Percentiles rank a stretch among this genome's conserved stretches.
Evolutionary conservation across 2,797 vertebrate species (phyloP).

Genomic region (Sebastes alutus): DNA sequence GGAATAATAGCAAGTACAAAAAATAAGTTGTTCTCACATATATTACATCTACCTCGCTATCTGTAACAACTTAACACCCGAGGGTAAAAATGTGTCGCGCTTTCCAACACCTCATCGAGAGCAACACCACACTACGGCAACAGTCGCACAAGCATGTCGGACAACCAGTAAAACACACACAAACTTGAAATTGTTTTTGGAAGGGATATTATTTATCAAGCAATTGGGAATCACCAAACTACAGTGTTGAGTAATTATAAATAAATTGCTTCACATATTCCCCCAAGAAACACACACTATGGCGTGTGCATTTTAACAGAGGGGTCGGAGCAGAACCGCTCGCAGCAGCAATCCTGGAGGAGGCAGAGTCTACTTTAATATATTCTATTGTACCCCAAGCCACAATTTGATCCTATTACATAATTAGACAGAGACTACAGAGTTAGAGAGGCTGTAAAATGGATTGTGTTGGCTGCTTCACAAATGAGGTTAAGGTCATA

Average conservation of each 20-base stretch:
- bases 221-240: slow-evolving; percentile 32
- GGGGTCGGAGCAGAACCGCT: slow-evolving; percentile 41
- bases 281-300: slow-evolving; percentile 29
- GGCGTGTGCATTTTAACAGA: slow-evolving; percentile 33
- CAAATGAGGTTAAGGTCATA: slow-evolving; percentile 61
- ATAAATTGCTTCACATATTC: slow-evolving; percentile 50
- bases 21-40: not conserved
- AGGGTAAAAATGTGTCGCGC: slow-evolving; percentile 7
- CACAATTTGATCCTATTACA: slow-evolving; percentile 61
- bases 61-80: slow-evolving; percentile 27
- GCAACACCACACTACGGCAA: slow-evolving; percentile 1
- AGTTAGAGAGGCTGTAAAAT: slow-evolving; percentile 53
- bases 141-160: slow-evolving; percentile 11
- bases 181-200: slow-evolving; percentile 19
- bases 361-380: slow-evolving; percentile 52
- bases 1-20: not conserved
- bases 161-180: slow-evolving; percentile 1
- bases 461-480: slow-evolving; percentile 52
- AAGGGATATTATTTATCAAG: slow-evolving; percentile 44
- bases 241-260: slow-evolving; percentile 52
- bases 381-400: slow-evolving; percentile 65
- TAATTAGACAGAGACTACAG: slow-evolving; percentile 65
- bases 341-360: slow-evolving; percentile 35
- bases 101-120: slow-evolving; percentile 4
- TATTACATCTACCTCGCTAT: not conserved